Percentiles rank a stretch among this genome's conserved stretches.
phyloP scores from a whole-genome alignment of 2,113 vertebrate species.

The Myotis davidii region DNA sequence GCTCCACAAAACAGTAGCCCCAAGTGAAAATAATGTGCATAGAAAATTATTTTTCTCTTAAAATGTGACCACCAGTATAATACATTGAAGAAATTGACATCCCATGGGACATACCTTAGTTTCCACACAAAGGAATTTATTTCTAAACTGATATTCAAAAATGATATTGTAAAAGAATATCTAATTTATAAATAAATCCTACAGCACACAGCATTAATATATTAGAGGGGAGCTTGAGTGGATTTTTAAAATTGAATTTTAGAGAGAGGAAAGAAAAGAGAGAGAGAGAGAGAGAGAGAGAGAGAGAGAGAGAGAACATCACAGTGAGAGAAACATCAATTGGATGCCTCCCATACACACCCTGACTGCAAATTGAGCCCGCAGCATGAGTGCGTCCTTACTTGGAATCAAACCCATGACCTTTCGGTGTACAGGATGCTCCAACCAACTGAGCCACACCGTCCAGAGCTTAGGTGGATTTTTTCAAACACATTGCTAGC shows the following conservation, averaged over 20 bases:
- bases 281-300: too few relatives aligned
- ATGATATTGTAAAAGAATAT: slow-evolving; percentile 41
- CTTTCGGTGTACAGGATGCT: not conserved
- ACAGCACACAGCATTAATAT: slow-evolving; percentile 6
- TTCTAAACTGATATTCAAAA: slow-evolving; percentile 50
- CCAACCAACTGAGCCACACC: not conserved
- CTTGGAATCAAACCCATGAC: not conserved
- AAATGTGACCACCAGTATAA: slow-evolving; percentile 40
- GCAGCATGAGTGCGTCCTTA: not conserved
- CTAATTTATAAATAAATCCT: slow-evolving; percentile 17
- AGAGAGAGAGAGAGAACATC: too few relatives aligned
- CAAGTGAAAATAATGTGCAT: slow-evolving; percentile 33
- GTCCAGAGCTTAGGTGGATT: not conserved
- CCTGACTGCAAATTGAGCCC: not conserved
- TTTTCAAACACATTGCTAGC: not conserved
- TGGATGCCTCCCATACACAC: not conserved
- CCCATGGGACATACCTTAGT: not conserved
- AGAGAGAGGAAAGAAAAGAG: not conserved
- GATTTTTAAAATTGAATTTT: not conserved
- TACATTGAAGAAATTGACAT: slow-evolving; percentile 42
- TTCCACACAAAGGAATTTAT: slow-evolving; percentile 47
- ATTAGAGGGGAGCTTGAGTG: not conserved
- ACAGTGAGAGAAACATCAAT: not conserved
- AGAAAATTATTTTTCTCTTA: slow-evolving; percentile 30
- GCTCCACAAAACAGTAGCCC: slow-evolving; percentile 32